These are phyloP conservation scores for Perccottus glenii DNA, from an alignment of 2,113 vertebrate genomes.

Conservation along the genomic window DNA sequence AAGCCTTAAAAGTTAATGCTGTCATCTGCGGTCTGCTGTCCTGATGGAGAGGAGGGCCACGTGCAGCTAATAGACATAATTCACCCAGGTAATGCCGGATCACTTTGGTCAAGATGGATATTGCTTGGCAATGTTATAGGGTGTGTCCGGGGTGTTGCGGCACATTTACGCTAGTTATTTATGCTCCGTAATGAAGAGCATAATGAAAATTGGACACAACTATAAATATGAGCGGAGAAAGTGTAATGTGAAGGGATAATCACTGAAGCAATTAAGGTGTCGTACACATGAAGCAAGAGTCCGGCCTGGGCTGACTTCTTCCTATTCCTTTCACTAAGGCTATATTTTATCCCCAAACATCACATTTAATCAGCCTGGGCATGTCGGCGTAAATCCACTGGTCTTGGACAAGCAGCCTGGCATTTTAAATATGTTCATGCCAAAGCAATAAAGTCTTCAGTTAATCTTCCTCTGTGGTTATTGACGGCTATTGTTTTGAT, in stretches of 20 bases:
- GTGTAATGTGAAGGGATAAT: constrained; percentile 77
- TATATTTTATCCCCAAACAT: constrained; percentile 68
- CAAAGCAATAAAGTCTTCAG: constrained; percentile 56
- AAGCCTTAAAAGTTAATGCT: constrained; percentile 81
- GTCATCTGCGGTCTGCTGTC: constrained; percentile 69
- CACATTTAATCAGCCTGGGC: constrained; percentile 64
- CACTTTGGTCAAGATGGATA: constrained; percentile 78
- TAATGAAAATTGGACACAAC: constrained; percentile 85
- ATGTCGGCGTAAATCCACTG: constrained; percentile 61
- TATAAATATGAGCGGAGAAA: constrained; percentile 80
- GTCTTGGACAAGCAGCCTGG: constrained; percentile 39
- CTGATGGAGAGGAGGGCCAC: constrained; percentile 72
- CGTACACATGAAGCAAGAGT: constrained; percentile 66
- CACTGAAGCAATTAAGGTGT: constrained; percentile 80
- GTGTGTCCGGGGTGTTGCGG: constrained; percentile 60
- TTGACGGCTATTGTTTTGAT: constrained; percentile 47
- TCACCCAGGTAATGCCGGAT: constrained; percentile 81
- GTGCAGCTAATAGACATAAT: constrained; percentile 77
- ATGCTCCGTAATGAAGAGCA: constrained; percentile 82
- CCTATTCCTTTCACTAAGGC: constrained; percentile 48
- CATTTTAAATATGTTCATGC: constrained; percentile 71
- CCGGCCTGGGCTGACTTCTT: constrained; percentile 51
- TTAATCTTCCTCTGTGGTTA: constrained; percentile 46
- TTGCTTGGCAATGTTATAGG: constrained; percentile 77
- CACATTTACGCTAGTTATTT: constrained; percentile 84